Evolutionary conservation across 1,140 invertebrate species (phyloP).

Genomic region (Tetragonula clypearis): DNA sequence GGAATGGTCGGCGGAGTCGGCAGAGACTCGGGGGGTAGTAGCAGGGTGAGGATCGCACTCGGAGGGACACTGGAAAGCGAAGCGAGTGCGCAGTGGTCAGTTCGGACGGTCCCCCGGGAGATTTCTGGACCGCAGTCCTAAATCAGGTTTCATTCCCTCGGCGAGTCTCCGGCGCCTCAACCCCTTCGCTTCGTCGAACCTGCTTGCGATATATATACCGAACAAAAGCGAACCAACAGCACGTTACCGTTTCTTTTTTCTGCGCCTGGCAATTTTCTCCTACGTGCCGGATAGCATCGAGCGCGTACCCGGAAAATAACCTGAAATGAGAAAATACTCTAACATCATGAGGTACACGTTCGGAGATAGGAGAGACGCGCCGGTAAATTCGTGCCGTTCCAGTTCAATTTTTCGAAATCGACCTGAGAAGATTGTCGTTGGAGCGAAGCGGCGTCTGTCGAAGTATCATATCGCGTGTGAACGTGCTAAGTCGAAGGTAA

Average conservation of each 20-base stretch:
- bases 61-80: slow-evolving; percentile 76
- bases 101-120: slow-evolving; percentile 76
- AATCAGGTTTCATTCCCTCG: slow-evolving; percentile 80
- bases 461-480: slow-evolving; percentile 56
- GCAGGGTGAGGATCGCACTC: slow-evolving; percentile 73
- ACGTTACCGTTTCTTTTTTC: slow-evolving; percentile 57
- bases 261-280: slow-evolving; percentile 59
- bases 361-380: not conserved
- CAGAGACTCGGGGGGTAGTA: slow-evolving; percentile 23
- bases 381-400: slow-evolving; percentile 8
- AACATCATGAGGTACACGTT: slow-evolving; percentile 41
- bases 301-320: slow-evolving; percentile 46
- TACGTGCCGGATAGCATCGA: slow-evolving; percentile 56
- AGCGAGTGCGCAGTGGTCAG: slow-evolving; percentile 77
- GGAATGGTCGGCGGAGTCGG: slow-evolving; percentile 54
- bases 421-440: slow-evolving; percentile 30
- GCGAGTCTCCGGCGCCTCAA: slow-evolving; percentile 72
- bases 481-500: slow-evolving; percentile 64
- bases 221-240: slow-evolving; percentile 57
- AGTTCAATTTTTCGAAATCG: slow-evolving; percentile 57
- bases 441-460: slow-evolving; percentile 7
- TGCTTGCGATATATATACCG: slow-evolving; percentile 60
- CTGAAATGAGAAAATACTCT: slow-evolving; percentile 59
- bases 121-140: slow-evolving; percentile 80
- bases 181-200: slow-evolving; percentile 52